Evolutionary conservation across 1,140 invertebrate genomes (phyloP).

Genomic region (Tachypleus tridentatus): DNA sequence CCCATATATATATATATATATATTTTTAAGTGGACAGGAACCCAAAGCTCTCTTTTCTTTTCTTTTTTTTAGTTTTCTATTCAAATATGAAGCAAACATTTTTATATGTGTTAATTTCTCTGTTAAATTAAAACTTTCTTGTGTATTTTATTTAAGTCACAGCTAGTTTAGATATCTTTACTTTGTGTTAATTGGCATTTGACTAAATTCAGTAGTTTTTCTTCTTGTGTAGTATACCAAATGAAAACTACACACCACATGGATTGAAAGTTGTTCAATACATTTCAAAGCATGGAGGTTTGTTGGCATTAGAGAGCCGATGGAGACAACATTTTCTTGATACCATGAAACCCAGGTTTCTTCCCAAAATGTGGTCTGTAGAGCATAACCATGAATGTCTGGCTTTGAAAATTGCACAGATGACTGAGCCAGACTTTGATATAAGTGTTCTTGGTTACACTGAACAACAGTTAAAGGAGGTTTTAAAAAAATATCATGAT

Average conservation of each 20-base stretch:
- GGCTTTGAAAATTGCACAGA: constrained; percentile 4
- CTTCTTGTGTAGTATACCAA: constrained; percentile 30
- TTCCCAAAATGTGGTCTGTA: constrained; percentile 63
- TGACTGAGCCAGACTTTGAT: neutral
- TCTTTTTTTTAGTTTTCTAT: neutral
- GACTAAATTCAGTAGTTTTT: constrained; percentile 2
- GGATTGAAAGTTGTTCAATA: constrained; percentile 53
- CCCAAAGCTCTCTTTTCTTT: too few relatives aligned
- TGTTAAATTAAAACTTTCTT: neutral
- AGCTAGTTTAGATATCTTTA: constrained; percentile 5
- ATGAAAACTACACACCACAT: constrained; percentile 47
- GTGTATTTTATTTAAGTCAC: neutral
- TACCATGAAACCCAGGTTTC: constrained; percentile 54
- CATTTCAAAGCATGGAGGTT: constrained; percentile 42
- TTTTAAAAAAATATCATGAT: too few relatives aligned
- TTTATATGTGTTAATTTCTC: neutral
- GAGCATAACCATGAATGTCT: constrained; percentile 42
- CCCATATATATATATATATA: too few relatives aligned
- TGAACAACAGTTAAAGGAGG: too few relatives aligned
- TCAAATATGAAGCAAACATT: neutral
- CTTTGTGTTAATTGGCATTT: neutral
- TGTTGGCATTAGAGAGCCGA: constrained; percentile 52
- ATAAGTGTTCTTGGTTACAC: too few relatives aligned
- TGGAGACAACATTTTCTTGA: constrained; percentile 66
- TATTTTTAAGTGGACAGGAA: too few relatives aligned